Conservation (phyloP, 1,140 invertebrate species). For the Plutomurus gul region DNA sequence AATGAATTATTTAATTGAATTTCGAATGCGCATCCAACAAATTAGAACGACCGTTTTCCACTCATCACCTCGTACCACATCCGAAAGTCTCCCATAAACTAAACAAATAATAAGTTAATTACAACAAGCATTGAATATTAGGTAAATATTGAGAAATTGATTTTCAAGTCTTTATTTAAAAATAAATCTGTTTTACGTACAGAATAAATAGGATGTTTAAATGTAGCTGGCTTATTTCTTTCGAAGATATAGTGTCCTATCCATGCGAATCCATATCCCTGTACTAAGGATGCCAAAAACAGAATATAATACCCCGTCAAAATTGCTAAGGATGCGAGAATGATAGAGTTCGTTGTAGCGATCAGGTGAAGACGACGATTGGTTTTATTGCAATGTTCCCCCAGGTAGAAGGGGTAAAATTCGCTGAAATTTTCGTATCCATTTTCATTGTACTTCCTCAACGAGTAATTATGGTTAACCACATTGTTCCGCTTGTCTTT, state of each 20-base stretch:
- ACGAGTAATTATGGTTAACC: slow-evolving; percentile 50
- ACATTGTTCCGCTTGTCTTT: slow-evolving; percentile 30
- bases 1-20: no score
- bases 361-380: slow-evolving; percentile 52
- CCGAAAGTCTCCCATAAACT: slow-evolving; percentile 50
- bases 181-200: slow-evolving; percentile 28
- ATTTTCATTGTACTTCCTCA: slow-evolving; percentile 33
- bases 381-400: slow-evolving; percentile 48
- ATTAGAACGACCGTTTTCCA: slow-evolving; percentile 41
- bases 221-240: slow-evolving; percentile 54
- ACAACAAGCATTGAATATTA: not conserved
- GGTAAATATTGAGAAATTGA: not conserved
- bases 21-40: not conserved
- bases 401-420: slow-evolving; percentile 53
- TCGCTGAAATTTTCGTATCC: slow-evolving; percentile 49
- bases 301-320: slow-evolving; percentile 31
- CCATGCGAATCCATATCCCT: slow-evolving; percentile 53
- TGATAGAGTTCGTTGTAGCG: slow-evolving; percentile 33
- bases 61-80: slow-evolving; percentile 48
- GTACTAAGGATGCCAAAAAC: not conserved
- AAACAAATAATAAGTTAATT: slow-evolving; percentile 13
- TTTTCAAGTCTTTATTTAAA: not conserved
- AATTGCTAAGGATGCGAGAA: not conserved
- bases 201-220: slow-evolving; percentile 53
- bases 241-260: slow-evolving; percentile 53